Base-by-base conservation (phyloP, 2,888 invertebrate genomes). In the Yponomeuta cagnagella region DNA sequence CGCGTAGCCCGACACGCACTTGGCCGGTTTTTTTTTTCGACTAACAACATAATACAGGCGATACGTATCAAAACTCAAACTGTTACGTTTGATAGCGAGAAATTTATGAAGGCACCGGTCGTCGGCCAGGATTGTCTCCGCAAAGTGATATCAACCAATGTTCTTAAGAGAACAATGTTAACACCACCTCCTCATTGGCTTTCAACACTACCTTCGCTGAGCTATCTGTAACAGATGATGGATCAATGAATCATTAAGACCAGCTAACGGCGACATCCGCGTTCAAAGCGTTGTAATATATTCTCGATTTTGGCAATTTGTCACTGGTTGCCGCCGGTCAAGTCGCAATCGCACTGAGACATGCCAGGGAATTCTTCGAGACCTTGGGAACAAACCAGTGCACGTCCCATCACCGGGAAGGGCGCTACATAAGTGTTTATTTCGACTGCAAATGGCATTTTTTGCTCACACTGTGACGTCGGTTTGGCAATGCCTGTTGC, bases 301-400 rank as follows among this genome's bases (percentile, higher is more conserved):
- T 71, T 70, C 63, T 66, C 70, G 70, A 70, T 86, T 85, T 83
- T 83, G 85, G 82, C 84, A 77, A 83, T 86, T 84, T 79, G 82
- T 84, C 82, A 84, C 48, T 37, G 65, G n/a, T 43, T 81, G 74
- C 76, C 80, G 75, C 75, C 80, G 80, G 80, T 80, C 81, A 79
- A 79, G 78, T 77, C 76, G 82, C 79, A 82, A 82, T 82, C 82
- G 81, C 77, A 80, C 83, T 82, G 78, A 85, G 79, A 79, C 78
- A 85, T 90, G 91, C 91, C 91, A 92, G 89, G 80, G 86, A 90
- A 91, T 90, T 85, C 77, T 79, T 73, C 74, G 77, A 82, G 82
- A 81, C 87, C 87, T 87, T 87, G 88, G 80, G 76, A 78, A 76
- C 77, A 81, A 84, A 79, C 77, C 79, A 80, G 88, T 86, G 33